Percentiles rank a stretch among this genome's conserved stretches.
Evolutionary conservation across 2,113 vertebrate species (phyloP).

Genomic region (Rhegmatorhina hoffmannsi): DNA sequence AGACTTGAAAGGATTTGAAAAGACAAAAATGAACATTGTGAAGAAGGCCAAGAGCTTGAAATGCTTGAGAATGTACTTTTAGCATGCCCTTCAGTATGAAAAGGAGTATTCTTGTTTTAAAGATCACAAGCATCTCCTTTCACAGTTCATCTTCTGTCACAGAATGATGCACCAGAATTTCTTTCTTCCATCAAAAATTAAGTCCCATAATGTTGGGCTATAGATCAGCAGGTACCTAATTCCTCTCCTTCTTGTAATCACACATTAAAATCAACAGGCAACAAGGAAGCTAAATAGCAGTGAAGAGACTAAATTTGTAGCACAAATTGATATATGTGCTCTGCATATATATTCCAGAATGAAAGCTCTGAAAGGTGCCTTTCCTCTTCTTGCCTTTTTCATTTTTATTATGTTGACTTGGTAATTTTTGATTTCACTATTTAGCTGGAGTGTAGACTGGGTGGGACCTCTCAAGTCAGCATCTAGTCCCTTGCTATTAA

Average conservation of each 20-base stretch:
- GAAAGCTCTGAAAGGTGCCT: background rate
- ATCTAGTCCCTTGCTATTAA: background rate
- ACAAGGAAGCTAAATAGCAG: background rate
- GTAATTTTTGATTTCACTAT: background rate
- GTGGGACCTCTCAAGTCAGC: background rate
- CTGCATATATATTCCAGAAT: background rate
- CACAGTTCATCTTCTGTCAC: background rate
- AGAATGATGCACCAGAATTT: background rate
- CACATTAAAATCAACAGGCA: background rate
- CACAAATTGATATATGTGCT: background rate
- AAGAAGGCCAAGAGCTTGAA: background rate
- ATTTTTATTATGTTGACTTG: background rate
- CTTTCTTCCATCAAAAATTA: background rate
- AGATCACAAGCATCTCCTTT: background rate
- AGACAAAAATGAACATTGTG: background rate
- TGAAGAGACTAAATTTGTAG: background rate
- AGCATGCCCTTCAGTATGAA: background rate
- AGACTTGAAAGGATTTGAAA: background rate
- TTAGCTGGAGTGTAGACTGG: accelerated
- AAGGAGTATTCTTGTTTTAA: background rate
- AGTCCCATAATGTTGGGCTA: background rate
- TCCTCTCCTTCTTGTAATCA: background rate
- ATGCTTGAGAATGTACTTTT: background rate
- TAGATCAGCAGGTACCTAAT: background rate
- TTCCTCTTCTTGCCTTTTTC: background rate